Conservation (phyloP, 35 echinoderm and acorn worm genomes). For the Hemicentrotus pulcherrimus region DNA sequence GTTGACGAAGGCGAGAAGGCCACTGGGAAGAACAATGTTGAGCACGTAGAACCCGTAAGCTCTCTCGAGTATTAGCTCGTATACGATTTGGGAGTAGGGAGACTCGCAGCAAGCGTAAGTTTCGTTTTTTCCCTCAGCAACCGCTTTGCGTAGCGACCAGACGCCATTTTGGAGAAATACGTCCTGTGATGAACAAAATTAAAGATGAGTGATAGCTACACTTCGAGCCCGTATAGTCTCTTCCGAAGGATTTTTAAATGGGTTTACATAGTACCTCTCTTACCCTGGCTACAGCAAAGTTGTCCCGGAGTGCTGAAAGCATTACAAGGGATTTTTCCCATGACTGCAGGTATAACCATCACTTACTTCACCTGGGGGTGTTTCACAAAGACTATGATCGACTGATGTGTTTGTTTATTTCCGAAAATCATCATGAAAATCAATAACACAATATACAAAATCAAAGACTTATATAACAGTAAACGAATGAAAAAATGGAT, state of each 20-base stretch:
- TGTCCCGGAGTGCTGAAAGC: too few species aligned
- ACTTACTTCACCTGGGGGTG: too few species aligned
- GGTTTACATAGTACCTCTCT: background rate
- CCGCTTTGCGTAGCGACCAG: background rate
- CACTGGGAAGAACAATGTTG: constrained; percentile 41
- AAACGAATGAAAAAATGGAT: too few species aligned
- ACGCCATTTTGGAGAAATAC: constrained; percentile 29
- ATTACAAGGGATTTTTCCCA: too few species aligned
- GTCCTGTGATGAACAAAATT: background rate
- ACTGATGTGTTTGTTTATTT: too few species aligned
- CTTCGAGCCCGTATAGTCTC: background rate
- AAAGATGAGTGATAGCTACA: background rate
- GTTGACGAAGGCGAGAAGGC: constrained; percentile 23
- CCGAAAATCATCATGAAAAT: too few species aligned
- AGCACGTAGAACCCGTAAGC: constrained; percentile 20
- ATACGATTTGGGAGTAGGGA: constrained; percentile 5
- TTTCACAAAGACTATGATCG: too few species aligned
- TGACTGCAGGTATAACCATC: too few species aligned
- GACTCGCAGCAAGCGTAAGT: background rate
- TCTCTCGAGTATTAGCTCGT: background rate
- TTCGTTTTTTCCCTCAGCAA: background rate
- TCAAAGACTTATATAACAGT: too few species aligned
- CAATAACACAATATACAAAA: too few species aligned
- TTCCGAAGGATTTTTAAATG: background rate
- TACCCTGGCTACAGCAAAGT: background rate